Base-by-base conservation (phyloP, 2,113 vertebrate genomes). In the Kryptolebias marmoratus region DNA sequence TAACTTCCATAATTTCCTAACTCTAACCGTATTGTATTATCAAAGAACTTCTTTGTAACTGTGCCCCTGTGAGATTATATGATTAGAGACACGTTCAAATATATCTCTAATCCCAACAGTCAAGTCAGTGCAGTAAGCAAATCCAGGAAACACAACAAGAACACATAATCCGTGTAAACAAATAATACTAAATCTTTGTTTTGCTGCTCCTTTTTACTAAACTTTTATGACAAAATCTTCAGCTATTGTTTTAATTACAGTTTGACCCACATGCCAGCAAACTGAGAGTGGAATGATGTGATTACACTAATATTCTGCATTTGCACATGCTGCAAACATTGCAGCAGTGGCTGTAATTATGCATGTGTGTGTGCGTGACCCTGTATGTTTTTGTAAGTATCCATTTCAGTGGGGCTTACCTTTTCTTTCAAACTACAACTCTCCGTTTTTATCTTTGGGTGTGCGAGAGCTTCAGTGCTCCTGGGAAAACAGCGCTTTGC, bases 1-100 rank as follows among this genome's bases (percentile, higher is more conserved):
- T 73, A 73, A 85, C 80, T 69, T 87, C 77, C 52, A 31, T 4
- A 15, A 16, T 54, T 68, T 36, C 58, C 45, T 9, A 18, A 36
- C 44, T 67, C 39, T 18, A 18, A 75, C 61, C 60, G 16, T 72
- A 72, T 60, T 74, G 67, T 49, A 54, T 64, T 60, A 70, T 75
- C 49, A 56, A 68, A 60, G 64, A 42, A 55, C 52, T 72, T 32
- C 55, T 68, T 59, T 79, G 48, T 57, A 66, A 86, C 74, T 73
- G 71, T 57, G 75, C 16, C 65, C 55, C 70, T 79, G 81, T 85
- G 88, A 78, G 80, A 89, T 87, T 86, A 83, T 60, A 65, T 82
- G 84, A 89, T 90, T 86, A 88, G 70, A 84, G 61, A 73, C 68
- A 82, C 74, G 74, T 89, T 73, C 67, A 66, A 82, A 89, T 69